Evolutionary conservation across 2,888 invertebrate species (phyloP).

Genomic region (Erebia epiphron): DNA sequence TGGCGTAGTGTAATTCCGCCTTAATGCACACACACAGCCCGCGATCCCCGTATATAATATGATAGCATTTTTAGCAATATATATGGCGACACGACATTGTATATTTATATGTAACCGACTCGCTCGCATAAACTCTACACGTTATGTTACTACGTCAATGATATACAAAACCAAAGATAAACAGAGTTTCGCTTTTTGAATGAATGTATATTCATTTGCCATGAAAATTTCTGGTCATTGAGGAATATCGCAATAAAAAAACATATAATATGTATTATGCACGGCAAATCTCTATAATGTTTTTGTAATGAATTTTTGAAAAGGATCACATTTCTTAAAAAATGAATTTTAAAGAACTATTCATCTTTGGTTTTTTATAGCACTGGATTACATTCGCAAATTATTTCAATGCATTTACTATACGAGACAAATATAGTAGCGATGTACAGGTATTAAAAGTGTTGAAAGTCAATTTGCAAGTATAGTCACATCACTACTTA

Average conservation of each 20-base stretch:
- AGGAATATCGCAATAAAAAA: neutral
- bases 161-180: neutral
- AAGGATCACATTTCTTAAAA: neutral
- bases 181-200: neutral
- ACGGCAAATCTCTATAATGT: neutral
- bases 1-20: conserved; percentile 3
- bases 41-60: neutral
- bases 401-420: neutral
- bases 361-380: neutral
- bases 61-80: neutral
- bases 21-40: conserved; percentile 10
- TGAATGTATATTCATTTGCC: too few relatives aligned
- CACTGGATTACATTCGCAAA: neutral
- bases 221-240: too few relatives aligned
- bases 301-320: neutral
- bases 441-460: neutral
- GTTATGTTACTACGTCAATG: neutral
- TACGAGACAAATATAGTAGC: neutral
- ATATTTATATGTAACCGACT: neutral
- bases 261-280: neutral
- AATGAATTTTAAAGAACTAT: neutral
- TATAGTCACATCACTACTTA: conserved; percentile 6
- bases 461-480: neutral
- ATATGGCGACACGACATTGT: neutral
- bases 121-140: neutral